Conservation (phyloP, 2,797 vertebrate genomes). For the Neoniphon sammara region DNA sequence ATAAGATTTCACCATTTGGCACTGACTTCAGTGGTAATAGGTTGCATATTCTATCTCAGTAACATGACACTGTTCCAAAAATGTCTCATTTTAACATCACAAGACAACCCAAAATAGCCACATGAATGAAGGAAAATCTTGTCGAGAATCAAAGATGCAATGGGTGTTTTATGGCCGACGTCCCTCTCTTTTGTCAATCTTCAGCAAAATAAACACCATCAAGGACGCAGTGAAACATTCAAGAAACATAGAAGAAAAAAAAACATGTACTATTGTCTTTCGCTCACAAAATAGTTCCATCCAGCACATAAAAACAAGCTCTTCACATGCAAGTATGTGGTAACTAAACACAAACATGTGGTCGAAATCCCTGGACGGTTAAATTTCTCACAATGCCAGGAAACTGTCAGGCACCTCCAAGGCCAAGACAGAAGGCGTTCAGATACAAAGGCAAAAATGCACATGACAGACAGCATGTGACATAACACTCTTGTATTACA, state of each 20-base stretch:
- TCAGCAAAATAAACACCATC: constrained; percentile 69
- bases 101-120: constrained; percentile 50
- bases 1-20: constrained; percentile 29
- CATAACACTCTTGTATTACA: constrained; percentile 46
- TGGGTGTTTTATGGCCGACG: constrained; percentile 58
- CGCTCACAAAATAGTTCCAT: constrained; percentile 67
- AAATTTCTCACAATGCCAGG: constrained; percentile 82
- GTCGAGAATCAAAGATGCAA: constrained; percentile 63
- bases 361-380: constrained; percentile 73
- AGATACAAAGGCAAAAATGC: constrained; percentile 31
- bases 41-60: constrained; percentile 12
- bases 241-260: constrained; percentile 60
- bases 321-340: constrained; percentile 75
- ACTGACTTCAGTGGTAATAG: constrained; percentile 5
- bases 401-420: constrained; percentile 73
- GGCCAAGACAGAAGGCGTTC: constrained; percentile 63
- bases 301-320: constrained; percentile 74
- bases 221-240: constrained; percentile 62
- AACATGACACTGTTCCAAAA: constrained; percentile 31
- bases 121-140: constrained; percentile 67
- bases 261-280: constrained; percentile 72
- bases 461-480: constrained; percentile 29
- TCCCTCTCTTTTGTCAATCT: constrained; percentile 63
- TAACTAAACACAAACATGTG: constrained; percentile 75
- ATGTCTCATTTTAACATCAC: constrained; percentile 41